Conservation (phyloP, 2,113 vertebrate species). For the Nycticebus coucang region DNA sequence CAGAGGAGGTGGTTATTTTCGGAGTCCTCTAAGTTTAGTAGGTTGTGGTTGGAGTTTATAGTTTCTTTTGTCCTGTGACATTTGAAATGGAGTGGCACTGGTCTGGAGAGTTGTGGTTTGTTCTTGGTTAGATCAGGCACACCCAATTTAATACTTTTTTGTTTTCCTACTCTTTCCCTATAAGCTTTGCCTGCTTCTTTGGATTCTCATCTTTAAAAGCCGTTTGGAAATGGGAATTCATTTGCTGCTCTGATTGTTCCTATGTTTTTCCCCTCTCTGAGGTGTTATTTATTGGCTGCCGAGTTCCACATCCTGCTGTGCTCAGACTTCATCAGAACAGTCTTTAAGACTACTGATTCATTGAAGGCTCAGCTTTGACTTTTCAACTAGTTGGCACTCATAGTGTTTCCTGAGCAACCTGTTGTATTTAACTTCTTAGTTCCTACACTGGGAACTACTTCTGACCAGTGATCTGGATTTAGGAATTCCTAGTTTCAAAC, state of each 20-base stretch:
- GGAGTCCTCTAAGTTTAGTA: background rate
- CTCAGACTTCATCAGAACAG: background rate
- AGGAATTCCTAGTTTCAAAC: background rate
- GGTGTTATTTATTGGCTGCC: constrained; percentile 4
- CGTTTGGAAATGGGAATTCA: background rate
- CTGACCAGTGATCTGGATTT: background rate
- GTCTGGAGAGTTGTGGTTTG: background rate
- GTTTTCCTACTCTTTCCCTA: background rate
- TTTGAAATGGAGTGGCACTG: background rate
- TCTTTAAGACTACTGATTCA: background rate
- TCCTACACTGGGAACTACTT: background rate
- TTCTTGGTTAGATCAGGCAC: background rate
- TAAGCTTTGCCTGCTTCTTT: background rate
- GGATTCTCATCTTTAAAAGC: constrained; percentile 32
- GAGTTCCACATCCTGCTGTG: background rate
- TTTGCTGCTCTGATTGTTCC: background rate
- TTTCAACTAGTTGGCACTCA: background rate
- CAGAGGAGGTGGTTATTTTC: background rate
- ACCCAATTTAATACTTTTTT: background rate
- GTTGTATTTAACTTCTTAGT: background rate
- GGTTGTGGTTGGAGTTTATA: background rate
- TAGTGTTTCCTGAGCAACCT: background rate
- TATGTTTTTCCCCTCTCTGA: background rate
- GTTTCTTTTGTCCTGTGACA: background rate
- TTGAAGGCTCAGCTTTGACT: background rate